Evolutionary conservation across 2,888 invertebrate genomes (phyloP).

Genomic region (Sympetrum striolatum): DNA sequence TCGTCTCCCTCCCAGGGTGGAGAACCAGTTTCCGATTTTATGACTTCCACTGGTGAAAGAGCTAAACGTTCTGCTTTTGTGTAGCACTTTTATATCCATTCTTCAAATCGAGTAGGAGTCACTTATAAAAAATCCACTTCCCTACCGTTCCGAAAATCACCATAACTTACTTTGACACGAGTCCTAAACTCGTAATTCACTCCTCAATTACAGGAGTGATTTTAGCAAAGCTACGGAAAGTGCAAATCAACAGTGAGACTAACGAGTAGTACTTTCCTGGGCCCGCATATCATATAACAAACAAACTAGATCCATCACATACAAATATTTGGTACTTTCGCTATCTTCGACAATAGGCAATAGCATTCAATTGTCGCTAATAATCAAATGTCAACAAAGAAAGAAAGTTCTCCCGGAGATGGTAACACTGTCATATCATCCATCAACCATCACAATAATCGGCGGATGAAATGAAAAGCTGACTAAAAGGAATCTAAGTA

Average conservation of each 20-base stretch:
- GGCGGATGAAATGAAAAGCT: not conserved
- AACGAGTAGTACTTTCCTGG: not conserved
- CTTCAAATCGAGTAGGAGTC: constrained; percentile 11
- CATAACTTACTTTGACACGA: not conserved
- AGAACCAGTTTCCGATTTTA: constrained; percentile 59
- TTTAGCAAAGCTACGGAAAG: not conserved
- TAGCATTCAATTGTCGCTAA: not conserved
- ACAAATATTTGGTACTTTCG: not conserved
- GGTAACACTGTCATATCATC: not conserved
- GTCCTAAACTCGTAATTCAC: not conserved
- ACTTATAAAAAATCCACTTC: not conserved
- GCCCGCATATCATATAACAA: not conserved
- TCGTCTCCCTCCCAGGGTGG: constrained; percentile 56
- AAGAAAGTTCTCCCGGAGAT: not conserved
- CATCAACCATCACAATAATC: not conserved
- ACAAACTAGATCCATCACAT: constrained; percentile 24
- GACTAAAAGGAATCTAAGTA: not conserved
- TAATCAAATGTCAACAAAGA: not conserved
- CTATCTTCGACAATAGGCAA: not conserved
- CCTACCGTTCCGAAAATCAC: not conserved
- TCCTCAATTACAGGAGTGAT: not conserved
- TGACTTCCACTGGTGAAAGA: constrained; percentile 57
- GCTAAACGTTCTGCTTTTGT: constrained; percentile 59
- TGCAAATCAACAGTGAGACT: not conserved
- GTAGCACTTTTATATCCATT: constrained; percentile 58